Evolutionary conservation across 1,140 invertebrate genomes (phyloP), one percentile per base, ranked within the genome.

Genomic region (Platorchestia sp.): DNA sequence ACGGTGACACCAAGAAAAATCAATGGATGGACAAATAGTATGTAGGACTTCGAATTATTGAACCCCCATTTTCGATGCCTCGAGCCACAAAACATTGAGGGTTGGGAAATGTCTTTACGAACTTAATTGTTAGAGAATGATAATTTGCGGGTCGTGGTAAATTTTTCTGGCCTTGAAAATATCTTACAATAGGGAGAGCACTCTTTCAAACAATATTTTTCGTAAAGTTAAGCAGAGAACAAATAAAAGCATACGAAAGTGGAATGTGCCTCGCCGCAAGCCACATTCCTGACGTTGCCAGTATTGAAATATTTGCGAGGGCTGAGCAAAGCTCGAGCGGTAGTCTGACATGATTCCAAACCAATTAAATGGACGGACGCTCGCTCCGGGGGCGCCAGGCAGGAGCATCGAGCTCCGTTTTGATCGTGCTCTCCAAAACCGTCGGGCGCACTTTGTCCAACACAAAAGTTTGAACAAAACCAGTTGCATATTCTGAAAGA

Each of bases 281-380:
- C 59, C 59, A 75, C 59, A 75, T 75, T 75, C 59, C 59, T 19
- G 59, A 36, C 59, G 59, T 36, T 22, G 59, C 59, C 59, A 36
- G 59, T 75, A 75, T 75, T 75, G 59, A 75, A 75, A 75, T 75
- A 75, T 75, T 75, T 75, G 59, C 59, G 59, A 75, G 59, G 27
- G 59, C 59, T 75, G 59, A 75, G 59, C 10, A 75, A 75, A 75
- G 59, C 59, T 75, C 59, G 59, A 75, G 59, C 27, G 7, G 10
- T 75, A 27, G 7, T 75, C 59, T 75, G 59, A 75, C 59, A 75
- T 75, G 59, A 75, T 75, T 75, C 59, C 59, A 75, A 75, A 75
- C 59, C 59, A 75, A 75, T 75, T 75, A 75, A 75, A 36, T 75
- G 59, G 10, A 75, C 59, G 59, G 59, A 75, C 59, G 59, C 59